Evolutionary conservation across 2,113 vertebrate genomes (phyloP), one percentile per base, ranked within the genome.

Genomic region (Hyaena hyaena): DNA sequence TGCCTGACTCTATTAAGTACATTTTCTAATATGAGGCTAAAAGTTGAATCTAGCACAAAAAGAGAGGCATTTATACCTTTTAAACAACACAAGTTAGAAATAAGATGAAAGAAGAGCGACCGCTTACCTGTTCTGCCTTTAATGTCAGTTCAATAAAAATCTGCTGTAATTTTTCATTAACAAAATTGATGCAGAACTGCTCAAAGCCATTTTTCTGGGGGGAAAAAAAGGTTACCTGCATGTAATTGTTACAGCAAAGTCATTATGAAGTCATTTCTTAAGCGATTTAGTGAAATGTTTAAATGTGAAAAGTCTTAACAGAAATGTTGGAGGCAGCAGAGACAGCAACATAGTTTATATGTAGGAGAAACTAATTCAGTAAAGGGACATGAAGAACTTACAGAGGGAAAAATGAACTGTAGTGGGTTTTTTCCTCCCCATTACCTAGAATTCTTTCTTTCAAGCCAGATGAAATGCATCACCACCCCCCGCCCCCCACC

Each of bases 171-270:
- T 99, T 99, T 98, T 99, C 99, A 88, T 99, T 99, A 97, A 99
- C 99, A 80, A 99, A 99, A 99, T 99, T 99, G 98, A 99, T 99
- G 98, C 99, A 99, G 97, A 99, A 99, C 98, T 99, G 99, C 97
- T 99, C 99, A 90, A 99, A 99, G 91, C 99, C 99, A 95, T 99
- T 99, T 99, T 99, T 99, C 99, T 99, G 97, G 89, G 39, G 17
- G 63, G 96, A 97, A 90, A 98, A 33, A 68, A 93, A 89, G 68
- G 39, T 66, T 39, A 85, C 9, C 95, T 85, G 23, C 28, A 76
- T 89, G 80, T 53, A 93, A 92, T 77, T 50, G 5, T 81, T 91
- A 73, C 31, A 88, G 43, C 24, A 84, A 95, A 96, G 71, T 87
- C 80, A 93, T 85, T 96, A 92, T 35, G 10, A 97, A 97, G 80